These are phyloP conservation scores for Drosophila nebulosa DNA, from an alignment of 1,140 invertebrate genomes.

Conservation along the genomic window DNA sequence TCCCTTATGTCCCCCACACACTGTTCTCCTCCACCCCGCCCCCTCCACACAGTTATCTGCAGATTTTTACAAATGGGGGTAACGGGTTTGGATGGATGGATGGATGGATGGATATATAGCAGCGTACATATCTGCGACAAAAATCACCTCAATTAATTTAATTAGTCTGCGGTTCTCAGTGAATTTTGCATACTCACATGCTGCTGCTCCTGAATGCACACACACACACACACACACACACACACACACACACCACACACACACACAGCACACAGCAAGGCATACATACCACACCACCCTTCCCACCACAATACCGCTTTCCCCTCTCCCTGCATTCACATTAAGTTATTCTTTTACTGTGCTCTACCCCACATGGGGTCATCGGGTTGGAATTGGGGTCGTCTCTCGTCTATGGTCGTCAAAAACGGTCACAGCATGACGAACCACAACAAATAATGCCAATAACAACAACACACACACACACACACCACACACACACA, in stretches of 20 bases:
- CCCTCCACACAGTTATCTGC: background rate
- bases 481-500: no score
- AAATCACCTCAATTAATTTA: constrained; percentile 79
- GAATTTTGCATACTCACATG: constrained; percentile 24
- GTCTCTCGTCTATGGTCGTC: constrained; percentile 1
- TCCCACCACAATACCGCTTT: no score
- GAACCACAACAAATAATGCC: constrained; percentile 44
- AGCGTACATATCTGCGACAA: constrained; percentile 52
- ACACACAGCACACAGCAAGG: no score
- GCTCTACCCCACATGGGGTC: background rate
- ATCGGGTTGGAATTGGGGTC: constrained; percentile 1
- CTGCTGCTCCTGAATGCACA: background rate
- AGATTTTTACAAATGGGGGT: constrained; percentile 60
- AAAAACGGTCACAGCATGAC: constrained; percentile 63
- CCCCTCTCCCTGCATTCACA: background rate
- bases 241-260: no score
- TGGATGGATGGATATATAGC: background rate
- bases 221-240: no score
- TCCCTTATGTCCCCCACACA: no score
- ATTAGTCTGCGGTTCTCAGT: constrained; percentile 71
- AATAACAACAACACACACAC: no score
- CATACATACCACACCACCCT: background rate
- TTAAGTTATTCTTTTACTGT: background rate
- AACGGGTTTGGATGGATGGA: constrained; percentile 18
- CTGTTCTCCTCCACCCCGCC: constrained; percentile 21